Evolutionary conservation across 2,797 vertebrate species (phyloP).

Genomic region (Crocodylus rhombifer): DNA sequence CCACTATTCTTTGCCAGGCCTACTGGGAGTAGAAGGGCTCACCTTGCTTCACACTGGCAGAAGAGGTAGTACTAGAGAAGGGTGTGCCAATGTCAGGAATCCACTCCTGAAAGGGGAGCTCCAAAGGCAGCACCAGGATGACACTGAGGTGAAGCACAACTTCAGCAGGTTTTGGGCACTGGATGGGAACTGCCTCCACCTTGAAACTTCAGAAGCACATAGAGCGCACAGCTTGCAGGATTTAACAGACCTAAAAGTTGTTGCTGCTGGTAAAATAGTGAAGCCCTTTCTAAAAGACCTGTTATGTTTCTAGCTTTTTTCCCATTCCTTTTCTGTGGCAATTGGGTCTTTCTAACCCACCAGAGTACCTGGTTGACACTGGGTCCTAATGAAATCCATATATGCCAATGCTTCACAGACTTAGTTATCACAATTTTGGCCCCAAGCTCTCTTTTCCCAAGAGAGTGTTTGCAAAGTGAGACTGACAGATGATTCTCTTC

Average conservation of each 20-base stretch:
- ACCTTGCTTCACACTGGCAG: too few species aligned
- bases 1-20: background rate
- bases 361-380: background rate
- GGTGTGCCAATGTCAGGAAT: background rate
- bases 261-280: background rate
- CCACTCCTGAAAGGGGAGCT: accelerated
- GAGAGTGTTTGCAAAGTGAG: background rate
- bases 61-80: background rate
- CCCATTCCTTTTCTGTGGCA: background rate
- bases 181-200: background rate
- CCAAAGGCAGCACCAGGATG: background rate
- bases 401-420: background rate
- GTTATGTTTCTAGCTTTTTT: background rate
- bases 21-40: background rate
- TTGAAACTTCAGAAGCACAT: background rate
- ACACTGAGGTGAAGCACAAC: background rate
- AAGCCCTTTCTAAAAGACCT: background rate
- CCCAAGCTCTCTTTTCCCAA: background rate
- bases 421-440: background rate
- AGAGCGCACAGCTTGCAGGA: background rate
- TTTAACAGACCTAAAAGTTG: too few species aligned
- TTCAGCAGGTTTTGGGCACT: background rate
- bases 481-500: background rate
- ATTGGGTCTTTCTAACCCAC: background rate
- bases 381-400: background rate